Base-by-base conservation (phyloP, 1,140 invertebrate species). In the Planococcus citri region DNA sequence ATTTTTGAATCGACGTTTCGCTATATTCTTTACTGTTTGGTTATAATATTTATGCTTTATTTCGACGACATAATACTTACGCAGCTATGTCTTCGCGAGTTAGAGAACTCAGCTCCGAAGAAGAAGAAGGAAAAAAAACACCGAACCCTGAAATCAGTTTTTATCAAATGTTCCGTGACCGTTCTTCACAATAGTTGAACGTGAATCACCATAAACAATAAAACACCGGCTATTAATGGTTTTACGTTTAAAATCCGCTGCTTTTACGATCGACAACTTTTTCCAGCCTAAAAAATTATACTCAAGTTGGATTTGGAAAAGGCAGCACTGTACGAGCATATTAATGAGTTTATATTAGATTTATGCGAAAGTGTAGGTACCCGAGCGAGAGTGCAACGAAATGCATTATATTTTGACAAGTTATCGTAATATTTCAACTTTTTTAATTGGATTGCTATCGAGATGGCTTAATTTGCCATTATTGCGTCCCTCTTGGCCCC, bases 91-190 rank as follows among this genome's bases (percentile, higher is more conserved):
- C 60, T 64, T 20, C 25, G 9, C 8, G 21, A 27, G 21, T 64
- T 64, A n/a, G 21, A 64, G 24, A 64, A 64, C 60, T 64, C 24
- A 10, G 37, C 9, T 10, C 9, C 9, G n/a, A 41, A 41, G n/a
- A 41, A 41, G n/a, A 41, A 41, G n/a, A n/a, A n/a, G n/a, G n/a
- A n/a, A 4, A 22, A 22, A 25, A 64, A 64, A 25, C 60, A 21
- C 24, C 22, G 60, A 64, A 64, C 60, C 60, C 60, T 64, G 60
- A 64, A 64, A 64, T 64, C 60, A 64, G 60, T 64, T 64, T 64
- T 64, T 64, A 64, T 64, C 60, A 64, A 64, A 64, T 64, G 60
- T 64, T 64, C 60, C 60, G 60, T 64, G 60, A 64, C 60, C 60
- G 60, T 64, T 64, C 22, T 64, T 64, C 60, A 64, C 60, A 64